phyloP scores from a whole-genome alignment of 2,797 vertebrate species.

The Chelonia mydas region DNA sequence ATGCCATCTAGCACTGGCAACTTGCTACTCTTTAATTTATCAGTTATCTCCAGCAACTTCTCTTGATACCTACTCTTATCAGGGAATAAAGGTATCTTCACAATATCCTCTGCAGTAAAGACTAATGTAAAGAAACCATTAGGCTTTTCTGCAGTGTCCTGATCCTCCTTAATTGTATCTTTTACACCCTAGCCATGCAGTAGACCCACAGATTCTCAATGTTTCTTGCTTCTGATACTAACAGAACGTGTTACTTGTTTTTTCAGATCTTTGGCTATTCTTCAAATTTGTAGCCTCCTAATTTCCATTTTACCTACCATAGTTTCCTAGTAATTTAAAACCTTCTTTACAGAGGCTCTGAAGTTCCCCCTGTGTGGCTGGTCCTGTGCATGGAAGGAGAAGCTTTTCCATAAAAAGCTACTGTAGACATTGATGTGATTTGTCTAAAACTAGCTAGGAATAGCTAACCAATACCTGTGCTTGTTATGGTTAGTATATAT shows the following conservation, averaged over 20 bases:
- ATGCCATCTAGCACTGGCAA: neutral
- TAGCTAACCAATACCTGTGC: neutral
- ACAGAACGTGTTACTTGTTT: neutral
- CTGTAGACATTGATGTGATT: neutral
- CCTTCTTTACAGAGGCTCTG: neutral
- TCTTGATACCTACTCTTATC: neutral
- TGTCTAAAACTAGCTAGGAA: neutral
- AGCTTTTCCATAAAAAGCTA: neutral
- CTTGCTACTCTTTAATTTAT: neutral
- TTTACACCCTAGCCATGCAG: neutral
- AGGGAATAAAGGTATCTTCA: neutral
- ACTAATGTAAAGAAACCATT: neutral
- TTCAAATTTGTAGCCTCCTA: neutral
- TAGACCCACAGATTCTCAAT: too few species aligned
- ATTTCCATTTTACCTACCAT: neutral
- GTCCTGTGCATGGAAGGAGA: neutral
- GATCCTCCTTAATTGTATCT: neutral
- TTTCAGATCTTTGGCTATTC: neutral
- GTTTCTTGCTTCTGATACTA: too few species aligned
- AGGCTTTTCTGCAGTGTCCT: neutral
- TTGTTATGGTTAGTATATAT: neutral
- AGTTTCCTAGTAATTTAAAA: neutral
- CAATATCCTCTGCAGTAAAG: neutral
- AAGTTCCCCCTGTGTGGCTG: neutral
- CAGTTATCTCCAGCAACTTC: neutral